phyloP scores from a whole-genome alignment of 35 echinoderm and acorn worm genomes.

The Eucidaris tribuloides region DNA sequence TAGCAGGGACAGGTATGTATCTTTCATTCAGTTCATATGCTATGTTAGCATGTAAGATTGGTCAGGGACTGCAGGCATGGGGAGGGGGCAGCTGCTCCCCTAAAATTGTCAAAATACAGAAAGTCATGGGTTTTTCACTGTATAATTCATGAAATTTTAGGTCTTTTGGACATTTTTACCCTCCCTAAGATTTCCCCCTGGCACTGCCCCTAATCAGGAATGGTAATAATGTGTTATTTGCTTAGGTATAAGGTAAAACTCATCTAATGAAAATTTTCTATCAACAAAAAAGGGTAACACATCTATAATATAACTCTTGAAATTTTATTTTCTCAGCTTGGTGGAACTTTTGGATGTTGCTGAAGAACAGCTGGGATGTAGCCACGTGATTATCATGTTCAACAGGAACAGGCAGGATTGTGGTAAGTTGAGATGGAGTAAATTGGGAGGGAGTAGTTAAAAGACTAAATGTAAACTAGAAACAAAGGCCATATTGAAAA shows the following conservation, averaged over 20 bases:
- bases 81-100: no score
- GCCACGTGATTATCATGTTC: slow-evolving; percentile 78
- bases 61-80: not conserved
- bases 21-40: not conserved
- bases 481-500: not conserved
- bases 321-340: slow-evolving; percentile 51
- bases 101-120: no score
- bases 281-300: no score
- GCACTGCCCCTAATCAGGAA: not conserved
- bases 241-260: no score
- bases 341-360: slow-evolving; percentile 87
- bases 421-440: slow-evolving; percentile 19
- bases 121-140: no score
- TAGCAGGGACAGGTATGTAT: slow-evolving; percentile 75
- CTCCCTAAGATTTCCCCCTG: no score
- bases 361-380: slow-evolving; percentile 70
- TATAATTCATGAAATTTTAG: not conserved
- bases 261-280: no score
- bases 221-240: no score
- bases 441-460: no score
- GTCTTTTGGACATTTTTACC: no score
- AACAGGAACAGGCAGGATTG: slow-evolving; percentile 32
- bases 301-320: no score
- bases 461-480: not conserved
- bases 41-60: not conserved